A percentile compares a stretch with the other conserved stretches of the same genome.
Conservation (phyloP, 2,113 vertebrate species). For the Eretmochelys imbricata region DNA sequence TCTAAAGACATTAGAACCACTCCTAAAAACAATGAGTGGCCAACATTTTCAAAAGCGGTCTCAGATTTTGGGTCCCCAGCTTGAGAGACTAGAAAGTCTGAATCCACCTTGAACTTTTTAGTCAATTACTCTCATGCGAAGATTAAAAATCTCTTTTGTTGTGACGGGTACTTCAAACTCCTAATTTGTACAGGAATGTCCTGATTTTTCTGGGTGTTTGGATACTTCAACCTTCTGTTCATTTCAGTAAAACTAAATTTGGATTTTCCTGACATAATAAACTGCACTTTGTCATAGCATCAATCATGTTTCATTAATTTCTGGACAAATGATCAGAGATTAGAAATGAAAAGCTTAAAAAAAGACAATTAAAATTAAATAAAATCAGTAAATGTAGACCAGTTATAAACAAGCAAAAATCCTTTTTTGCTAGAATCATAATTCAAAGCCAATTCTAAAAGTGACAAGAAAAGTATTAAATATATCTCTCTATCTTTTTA, state of each 20-base stretch:
- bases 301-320: fast-evolving
- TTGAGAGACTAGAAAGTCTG: background rate
- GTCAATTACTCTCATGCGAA: background rate
- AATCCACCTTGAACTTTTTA: background rate
- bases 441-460: conserved; percentile 31
- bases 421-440: conserved; percentile 22
- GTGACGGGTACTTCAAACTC: background rate
- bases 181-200: background rate
- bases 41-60: background rate
- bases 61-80: background rate
- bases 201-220: background rate
- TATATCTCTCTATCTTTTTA: conserved; percentile 69
- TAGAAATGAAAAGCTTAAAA: fast-evolving
- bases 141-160: background rate
- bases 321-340: background rate
- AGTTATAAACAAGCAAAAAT: background rate
- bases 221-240: background rate
- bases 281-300: fast-evolving
- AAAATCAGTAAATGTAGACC: conserved; percentile 11
- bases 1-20: background rate
- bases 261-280: background rate
- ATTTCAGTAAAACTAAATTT: background rate
- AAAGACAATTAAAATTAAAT: background rate
- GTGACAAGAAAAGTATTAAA: conserved; percentile 48
- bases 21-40: background rate